Percentiles rank a stretch among this genome's conserved stretches.
Evolutionary conservation across 1,140 invertebrate genomes (phyloP).

Genomic region (Drosophila nebulosa): DNA sequence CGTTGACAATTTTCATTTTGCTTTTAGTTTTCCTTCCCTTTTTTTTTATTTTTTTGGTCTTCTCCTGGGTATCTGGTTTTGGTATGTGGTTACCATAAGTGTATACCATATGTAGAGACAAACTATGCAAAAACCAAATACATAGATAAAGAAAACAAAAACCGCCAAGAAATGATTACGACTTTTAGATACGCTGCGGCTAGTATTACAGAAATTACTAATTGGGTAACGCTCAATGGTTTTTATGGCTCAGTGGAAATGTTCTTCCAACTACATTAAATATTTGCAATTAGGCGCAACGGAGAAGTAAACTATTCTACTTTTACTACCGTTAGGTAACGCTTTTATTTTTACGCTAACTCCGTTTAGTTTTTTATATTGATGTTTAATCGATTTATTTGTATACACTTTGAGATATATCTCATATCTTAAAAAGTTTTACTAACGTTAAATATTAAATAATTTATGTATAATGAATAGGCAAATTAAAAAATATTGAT

Average conservation of each 20-base stretch:
- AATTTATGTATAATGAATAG: too few species aligned
- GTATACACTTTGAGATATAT: too few species aligned
- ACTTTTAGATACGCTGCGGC: background rate
- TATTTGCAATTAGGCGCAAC: background rate
- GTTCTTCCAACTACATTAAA: background rate
- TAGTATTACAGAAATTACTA: background rate
- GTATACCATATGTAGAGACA: background rate
- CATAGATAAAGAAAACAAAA: background rate
- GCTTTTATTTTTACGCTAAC: too few species aligned
- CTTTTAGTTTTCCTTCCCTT: slow-evolving; percentile 6
- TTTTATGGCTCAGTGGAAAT: too few species aligned
- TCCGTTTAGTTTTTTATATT: too few species aligned
- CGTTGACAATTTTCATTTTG: slow-evolving; percentile 15
- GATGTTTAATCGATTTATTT: too few species aligned
- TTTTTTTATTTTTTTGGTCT: slow-evolving; percentile 1
- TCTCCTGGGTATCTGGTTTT: slow-evolving; percentile 3
- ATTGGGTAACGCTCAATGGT: too few species aligned
- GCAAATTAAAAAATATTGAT: too few species aligned
- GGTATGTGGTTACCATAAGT: slow-evolving; percentile 7
- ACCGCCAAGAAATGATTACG: background rate
- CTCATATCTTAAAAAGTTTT: too few species aligned
- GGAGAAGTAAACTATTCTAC: too few species aligned
- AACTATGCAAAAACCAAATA: background rate
- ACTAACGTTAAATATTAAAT: too few species aligned
- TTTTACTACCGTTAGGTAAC: too few species aligned